Evolutionary conservation across 2,888 invertebrate species (phyloP), one percentile per base, ranked within the genome.

Genomic region (Lepeophtheirus nordmannii): DNA sequence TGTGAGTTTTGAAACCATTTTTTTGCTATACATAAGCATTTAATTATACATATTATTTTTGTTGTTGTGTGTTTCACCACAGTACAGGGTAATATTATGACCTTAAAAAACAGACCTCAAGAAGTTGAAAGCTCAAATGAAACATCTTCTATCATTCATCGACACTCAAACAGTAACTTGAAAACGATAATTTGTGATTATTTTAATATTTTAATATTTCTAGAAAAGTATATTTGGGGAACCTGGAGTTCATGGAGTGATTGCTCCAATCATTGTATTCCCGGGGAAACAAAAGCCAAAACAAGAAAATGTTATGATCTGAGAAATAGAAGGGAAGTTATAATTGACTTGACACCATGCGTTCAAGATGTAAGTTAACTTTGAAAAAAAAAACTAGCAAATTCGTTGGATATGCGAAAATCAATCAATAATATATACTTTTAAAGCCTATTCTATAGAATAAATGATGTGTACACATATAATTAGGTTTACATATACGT

Each of bases 231-330:
- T 46, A 46, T 46, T 46, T 46, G 53, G 53, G 53, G 53, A 5
- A 46, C 30, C 14, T 46, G 53, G 53, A 46, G 8, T 17, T 46
- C 53, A n/a, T 46, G 53, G 53, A 46, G 53, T 17, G 53, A 46
- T 17, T 46, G 53, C 17, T 46, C 53, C 14, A 17, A 46, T 46
- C 53, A 17, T 46, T 46, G 53, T 8, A 14, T n/a, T 14, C 53
- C 53, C 8, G 53, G 53, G 53, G 53, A 46, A 46, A 46, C 53
- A 3, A 46, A 17, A 46, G 53, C 8, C 8, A 46, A 8, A 17
- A 46, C 53, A 46, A 46, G 53, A 17, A 46, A 46, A 46, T 46
- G 53, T 46, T 46, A 46, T 46, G 53, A 46, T 46, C n/a, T 46
- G 1, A 14, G 53, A 46, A 17, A 46, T 14, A 14, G 53, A 8